Percentiles rank a stretch among this genome's conserved stretches.
phyloP scores from a whole-genome alignment of 2,113 vertebrate genomes.

The Heptranchias perlo region DNA sequence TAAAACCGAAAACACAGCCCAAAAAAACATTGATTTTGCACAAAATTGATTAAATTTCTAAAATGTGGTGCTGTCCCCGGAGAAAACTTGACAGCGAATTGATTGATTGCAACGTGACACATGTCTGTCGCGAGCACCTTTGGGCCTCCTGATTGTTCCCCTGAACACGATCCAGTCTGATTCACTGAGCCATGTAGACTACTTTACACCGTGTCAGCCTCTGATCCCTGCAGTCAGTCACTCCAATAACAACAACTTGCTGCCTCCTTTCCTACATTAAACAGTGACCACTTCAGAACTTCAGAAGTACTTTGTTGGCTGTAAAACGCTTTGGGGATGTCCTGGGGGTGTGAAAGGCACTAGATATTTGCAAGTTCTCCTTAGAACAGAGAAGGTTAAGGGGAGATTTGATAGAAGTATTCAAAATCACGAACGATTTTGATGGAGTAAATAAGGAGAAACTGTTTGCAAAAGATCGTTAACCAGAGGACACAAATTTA shows the following conservation, averaged over 20 bases:
- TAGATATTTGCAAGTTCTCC: too few relatives aligned
- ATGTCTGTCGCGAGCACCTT: neutral
- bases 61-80: neutral
- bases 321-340: too few relatives aligned
- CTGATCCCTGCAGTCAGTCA: neutral
- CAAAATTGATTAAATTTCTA: conserved; percentile 31
- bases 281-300: too few relatives aligned
- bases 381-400: too few relatives aligned
- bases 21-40: conserved; percentile 7
- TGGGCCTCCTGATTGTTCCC: neutral
- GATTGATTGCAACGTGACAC: neutral
- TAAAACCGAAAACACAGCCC: neutral
- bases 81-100: neutral
- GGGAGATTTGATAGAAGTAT: too few relatives aligned
- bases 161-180: neutral
- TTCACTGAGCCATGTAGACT: neutral
- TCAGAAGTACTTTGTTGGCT: too few relatives aligned
- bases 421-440: too few relatives aligned
- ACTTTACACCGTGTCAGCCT: neutral
- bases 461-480: too few relatives aligned
- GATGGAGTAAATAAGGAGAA: too few relatives aligned
- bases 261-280: too few relatives aligned
- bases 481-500: too few relatives aligned
- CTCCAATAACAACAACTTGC: neutral
- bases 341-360: too few relatives aligned